Percentiles rank a stretch among this genome's conserved stretches.
Evolutionary conservation across 2,888 invertebrate species (phyloP).

Genomic region (Alviniconcha strummeri): DNA sequence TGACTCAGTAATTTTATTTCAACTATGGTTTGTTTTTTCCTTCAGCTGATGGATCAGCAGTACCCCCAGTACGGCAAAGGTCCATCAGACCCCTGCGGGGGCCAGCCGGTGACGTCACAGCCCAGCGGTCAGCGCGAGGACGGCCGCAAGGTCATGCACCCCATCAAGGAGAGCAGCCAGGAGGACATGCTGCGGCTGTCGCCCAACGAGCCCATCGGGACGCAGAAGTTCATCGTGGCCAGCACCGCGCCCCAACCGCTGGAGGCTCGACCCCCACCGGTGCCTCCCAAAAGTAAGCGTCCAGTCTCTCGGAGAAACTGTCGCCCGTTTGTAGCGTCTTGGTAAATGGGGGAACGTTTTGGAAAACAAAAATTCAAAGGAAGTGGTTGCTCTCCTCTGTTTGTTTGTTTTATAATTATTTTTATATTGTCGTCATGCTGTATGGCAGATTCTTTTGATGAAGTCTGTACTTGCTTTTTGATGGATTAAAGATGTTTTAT

Average conservation of each 20-base stretch:
- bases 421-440: no score
- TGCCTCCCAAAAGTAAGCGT: slow-evolving; percentile 45
- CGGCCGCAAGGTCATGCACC: slow-evolving; percentile 43
- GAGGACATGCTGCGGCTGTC: slow-evolving; percentile 41
- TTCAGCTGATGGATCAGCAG: slow-evolving; percentile 6
- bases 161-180: slow-evolving; percentile 48
- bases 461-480: no score
- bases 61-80: slow-evolving; percentile 8
- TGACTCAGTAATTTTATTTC: no score
- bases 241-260: background rate
- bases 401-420: no score
- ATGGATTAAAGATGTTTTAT: no score
- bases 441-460: no score
- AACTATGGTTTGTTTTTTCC: no score
- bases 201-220: slow-evolving; percentile 27
- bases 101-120: background rate
- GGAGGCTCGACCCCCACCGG: slow-evolving; percentile 33
- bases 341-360: background rate
- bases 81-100: background rate
- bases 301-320: background rate
- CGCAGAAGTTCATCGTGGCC: slow-evolving; percentile 24
- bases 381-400: no score
- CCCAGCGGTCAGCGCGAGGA: slow-evolving; percentile 4
- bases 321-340: background rate
- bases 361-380: background rate